Conservation (phyloP, 2,113 vertebrate genomes). For the Caloenas nicobarica region DNA sequence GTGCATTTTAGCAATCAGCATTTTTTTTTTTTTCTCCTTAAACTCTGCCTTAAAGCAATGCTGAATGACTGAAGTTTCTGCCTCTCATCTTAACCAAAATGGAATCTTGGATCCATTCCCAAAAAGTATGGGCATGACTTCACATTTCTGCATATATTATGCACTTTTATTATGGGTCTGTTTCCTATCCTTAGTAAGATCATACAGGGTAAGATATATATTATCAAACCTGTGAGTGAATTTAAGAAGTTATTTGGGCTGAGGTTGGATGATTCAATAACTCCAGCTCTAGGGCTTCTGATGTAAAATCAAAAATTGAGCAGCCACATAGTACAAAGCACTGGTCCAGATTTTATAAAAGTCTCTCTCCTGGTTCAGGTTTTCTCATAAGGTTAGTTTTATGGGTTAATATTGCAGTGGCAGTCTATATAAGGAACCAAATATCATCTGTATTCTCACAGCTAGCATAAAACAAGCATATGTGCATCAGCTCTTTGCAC, state of each 20-base stretch:
- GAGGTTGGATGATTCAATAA: neutral
- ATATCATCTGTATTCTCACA: neutral
- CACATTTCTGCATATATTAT: neutral
- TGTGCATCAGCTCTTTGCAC: neutral
- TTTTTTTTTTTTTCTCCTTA: neutral
- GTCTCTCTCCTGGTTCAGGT: neutral
- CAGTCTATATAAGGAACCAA: neutral
- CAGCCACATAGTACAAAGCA: neutral
- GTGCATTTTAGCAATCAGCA: constrained; percentile 27
- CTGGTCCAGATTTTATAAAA: neutral
- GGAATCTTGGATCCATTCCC: constrained; percentile 21
- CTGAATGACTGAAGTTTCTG: constrained; percentile 11
- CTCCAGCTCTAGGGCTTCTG: neutral
- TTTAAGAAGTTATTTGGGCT: neutral
- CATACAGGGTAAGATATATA: neutral
- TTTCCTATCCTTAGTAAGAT: neutral
- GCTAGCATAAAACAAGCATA: neutral
- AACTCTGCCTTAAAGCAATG: constrained; percentile 34
- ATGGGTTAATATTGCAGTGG: neutral
- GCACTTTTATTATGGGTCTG: constrained; percentile 19
- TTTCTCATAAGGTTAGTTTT: neutral
- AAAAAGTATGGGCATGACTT: neutral
- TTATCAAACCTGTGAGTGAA: neutral
- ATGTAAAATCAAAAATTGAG: neutral
- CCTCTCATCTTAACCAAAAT: constrained; percentile 23